phyloP scores from a whole-genome alignment of 2,113 vertebrate genomes.

The Heteronetta atricapilla region DNA sequence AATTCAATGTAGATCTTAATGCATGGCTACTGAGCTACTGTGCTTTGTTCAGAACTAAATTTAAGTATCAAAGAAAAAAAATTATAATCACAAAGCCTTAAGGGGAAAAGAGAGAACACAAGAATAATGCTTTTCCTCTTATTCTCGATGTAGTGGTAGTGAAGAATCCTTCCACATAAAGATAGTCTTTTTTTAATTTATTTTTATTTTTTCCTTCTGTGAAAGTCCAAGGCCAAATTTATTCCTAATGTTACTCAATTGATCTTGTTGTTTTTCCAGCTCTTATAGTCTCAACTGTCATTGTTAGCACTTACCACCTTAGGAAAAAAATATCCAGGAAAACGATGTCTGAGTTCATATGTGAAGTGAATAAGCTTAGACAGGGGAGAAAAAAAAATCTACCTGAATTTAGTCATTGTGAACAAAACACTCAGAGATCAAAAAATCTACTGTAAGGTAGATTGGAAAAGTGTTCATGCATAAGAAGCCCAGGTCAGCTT shows the following conservation, averaged over 20 bases:
- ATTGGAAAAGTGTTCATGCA: background rate
- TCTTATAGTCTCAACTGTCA: background rate
- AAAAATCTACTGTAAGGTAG: background rate
- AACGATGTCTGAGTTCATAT: background rate
- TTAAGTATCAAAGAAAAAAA: background rate
- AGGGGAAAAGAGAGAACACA: background rate
- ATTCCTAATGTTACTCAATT: background rate
- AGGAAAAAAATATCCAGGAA: background rate
- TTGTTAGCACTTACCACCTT: background rate
- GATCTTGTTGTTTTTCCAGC: background rate
- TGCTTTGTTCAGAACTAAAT: background rate
- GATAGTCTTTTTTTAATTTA: background rate
- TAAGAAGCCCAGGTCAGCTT: background rate
- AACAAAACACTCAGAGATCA: background rate
- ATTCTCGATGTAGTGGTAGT: background rate
- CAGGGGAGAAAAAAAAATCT: background rate
- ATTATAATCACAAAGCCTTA: background rate
- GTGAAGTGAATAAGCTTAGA: background rate
- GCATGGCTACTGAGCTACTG: background rate
- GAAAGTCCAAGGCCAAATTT: background rate
- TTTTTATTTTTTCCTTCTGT: background rate
- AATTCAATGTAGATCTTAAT: slow-evolving; percentile 18
- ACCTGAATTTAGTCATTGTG: background rate
- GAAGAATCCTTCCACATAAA: background rate
- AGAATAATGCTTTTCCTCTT: background rate